phyloP scores from a whole-genome alignment of 1,140 invertebrate genomes.

The Oscheius sp. region DNA sequence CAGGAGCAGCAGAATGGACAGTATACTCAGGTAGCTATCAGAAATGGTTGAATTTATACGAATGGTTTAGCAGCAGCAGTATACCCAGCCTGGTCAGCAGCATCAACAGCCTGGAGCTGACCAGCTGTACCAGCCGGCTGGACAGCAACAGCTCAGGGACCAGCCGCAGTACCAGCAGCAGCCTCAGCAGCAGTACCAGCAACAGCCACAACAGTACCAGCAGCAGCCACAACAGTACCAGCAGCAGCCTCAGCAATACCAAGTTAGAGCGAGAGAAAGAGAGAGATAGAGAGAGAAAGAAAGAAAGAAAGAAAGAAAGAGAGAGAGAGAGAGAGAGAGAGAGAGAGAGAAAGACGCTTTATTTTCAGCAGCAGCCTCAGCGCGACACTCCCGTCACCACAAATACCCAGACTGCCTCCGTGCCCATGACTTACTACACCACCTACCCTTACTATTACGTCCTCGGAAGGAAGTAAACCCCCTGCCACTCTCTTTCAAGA shows the following conservation, averaged over 20 bases:
- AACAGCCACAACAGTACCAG: neutral
- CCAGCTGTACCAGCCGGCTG: neutral
- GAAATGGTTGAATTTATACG: neutral
- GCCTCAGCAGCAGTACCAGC: neutral
- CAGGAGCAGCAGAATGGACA: neutral
- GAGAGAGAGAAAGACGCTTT: neutral
- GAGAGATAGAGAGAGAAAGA: neutral
- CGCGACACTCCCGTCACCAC: neutral
- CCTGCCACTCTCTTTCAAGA: neutral
- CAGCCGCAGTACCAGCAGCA: slow-evolving; percentile 1
- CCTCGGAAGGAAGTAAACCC: slow-evolving; percentile 16
- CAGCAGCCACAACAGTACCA: neutral
- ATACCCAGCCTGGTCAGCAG: neutral
- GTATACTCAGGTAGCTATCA: neutral
- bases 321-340: slow-evolving; percentile 3
- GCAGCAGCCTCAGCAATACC: slow-evolving; percentile 5
- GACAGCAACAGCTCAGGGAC: neutral
- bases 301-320: too few relatives aligned
- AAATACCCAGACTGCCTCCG: neutral
- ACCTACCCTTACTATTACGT: slow-evolving; percentile 27
- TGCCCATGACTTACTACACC: slow-evolving; percentile 8
- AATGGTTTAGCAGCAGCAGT: neutral
- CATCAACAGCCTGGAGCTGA: neutral
- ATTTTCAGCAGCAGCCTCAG: neutral
- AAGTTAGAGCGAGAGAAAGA: slow-evolving; percentile 11